These are phyloP conservation scores for Naso thynnoides DNA, from an alignment of 2,797 vertebrate species.

Conservation along the genomic window DNA sequence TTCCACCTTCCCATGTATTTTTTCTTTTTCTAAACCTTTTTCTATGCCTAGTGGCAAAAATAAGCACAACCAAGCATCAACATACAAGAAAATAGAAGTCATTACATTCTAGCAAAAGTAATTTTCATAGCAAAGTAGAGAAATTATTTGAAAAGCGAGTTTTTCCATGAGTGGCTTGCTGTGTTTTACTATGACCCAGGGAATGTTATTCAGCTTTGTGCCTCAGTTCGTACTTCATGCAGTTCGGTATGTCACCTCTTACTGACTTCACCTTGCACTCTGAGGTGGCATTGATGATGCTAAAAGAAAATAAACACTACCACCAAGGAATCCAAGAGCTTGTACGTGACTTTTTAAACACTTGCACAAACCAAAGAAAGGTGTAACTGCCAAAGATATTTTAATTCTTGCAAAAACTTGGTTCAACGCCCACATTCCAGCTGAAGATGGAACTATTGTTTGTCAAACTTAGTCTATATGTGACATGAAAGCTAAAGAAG, in stretches of 20 bases:
- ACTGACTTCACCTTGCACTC: conserved; percentile 2
- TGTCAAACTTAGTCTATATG: conserved; percentile 3
- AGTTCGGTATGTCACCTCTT: conserved; percentile 1
- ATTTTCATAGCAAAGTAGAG: background rate
- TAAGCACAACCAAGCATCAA: background rate
- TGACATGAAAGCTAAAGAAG: conserved; percentile 21
- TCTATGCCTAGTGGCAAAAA: background rate
- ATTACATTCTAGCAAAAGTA: background rate
- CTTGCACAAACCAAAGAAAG: background rate
- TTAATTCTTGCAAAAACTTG: background rate
- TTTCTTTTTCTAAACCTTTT: background rate
- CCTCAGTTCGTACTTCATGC: background rate
- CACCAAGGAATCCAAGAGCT: background rate
- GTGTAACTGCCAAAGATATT: background rate
- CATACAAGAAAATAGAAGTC: background rate
- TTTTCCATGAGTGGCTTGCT: background rate
- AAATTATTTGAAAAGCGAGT: conserved; percentile 6
- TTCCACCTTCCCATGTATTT: background rate
- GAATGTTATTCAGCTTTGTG: background rate
- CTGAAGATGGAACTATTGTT: background rate
- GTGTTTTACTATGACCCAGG: conserved; percentile 8
- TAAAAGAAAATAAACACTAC: background rate
- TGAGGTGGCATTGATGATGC: background rate
- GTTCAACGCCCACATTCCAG: background rate
- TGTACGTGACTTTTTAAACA: background rate